Evolutionary conservation across 2,113 vertebrate genomes (phyloP), one percentile per base, ranked within the genome.

Genomic region (Tenebrosternarchus preto): DNA sequence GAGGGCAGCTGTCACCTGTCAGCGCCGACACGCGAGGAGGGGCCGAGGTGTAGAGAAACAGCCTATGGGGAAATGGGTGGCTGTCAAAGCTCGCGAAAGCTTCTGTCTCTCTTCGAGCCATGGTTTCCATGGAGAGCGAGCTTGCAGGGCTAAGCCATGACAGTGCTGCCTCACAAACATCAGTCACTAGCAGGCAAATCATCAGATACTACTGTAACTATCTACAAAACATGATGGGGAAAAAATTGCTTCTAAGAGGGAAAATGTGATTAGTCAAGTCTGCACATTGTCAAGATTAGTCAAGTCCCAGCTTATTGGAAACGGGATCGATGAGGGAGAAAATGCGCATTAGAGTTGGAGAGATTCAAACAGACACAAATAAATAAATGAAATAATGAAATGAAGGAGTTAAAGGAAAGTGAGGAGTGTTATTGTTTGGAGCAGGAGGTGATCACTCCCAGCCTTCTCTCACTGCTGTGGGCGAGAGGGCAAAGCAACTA

Each of bases 1-100:
- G 74, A 73, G 50, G 60, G 61, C 80, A 84, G 76, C 82, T 86
- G 82, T 84, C 81, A 76, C 60, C 80, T 86, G 77, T 77, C 82
- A 84, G 69, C 80, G 39, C 77, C 68, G 80, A 50, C 80, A 76
- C 53, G 73, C 6, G 64, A 67, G 82, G 77, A 76, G 77, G 80
- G 80, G 77, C 24, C 60, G 61, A 73, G 73, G 69, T 60, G 68
- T 56, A 77, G 77, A 55, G 53, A 80, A 80, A 84, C 55, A 64
- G 77, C 73, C 76, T 78, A 27, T 66, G 78, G 55, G 59, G 31
- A 78, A 57, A 74, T 75, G 63, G 71, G 43, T 76, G 64, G 4
- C 22, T 78, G 74, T 57, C 79, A 81, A 71, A 80, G 9, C 43
- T 12, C 15, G 43, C 43, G 15, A 50, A 50, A 50, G 81, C 27